These are phyloP conservation scores for Stylophora pistillata DNA, from an alignment of 64 coral and sea anemone genomes.

Conservation along the genomic window DNA sequence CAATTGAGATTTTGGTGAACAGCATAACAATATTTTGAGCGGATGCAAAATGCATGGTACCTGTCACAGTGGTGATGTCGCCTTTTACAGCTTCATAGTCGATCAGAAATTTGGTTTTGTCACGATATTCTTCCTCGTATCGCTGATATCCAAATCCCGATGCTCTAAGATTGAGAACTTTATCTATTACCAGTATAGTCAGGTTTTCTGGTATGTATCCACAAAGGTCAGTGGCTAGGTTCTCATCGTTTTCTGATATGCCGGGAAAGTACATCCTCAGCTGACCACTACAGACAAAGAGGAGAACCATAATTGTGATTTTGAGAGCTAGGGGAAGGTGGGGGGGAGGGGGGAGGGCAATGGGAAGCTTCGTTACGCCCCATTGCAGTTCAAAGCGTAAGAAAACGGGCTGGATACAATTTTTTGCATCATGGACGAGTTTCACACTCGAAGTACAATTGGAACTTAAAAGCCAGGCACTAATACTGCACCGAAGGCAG, in stretches of 20 bases:
- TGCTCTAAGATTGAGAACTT: background rate
- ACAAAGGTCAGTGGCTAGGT: background rate
- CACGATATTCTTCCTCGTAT: background rate
- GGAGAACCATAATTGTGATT: background rate
- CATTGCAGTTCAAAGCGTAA: no score
- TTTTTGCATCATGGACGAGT: no score
- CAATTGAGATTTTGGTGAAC: no score
- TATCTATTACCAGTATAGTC: constrained; percentile 5
- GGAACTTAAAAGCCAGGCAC: no score
- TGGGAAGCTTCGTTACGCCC: no score
- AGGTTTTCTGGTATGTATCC: background rate
- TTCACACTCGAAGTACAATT: no score
- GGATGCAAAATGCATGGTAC: background rate
- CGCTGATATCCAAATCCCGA: background rate
- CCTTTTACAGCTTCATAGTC: background rate
- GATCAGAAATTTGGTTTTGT: background rate
- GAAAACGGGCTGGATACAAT: no score
- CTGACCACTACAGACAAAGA: background rate
- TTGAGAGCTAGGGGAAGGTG: no score
- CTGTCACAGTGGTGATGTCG: background rate
- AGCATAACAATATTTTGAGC: no score
- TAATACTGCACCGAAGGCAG: no score
- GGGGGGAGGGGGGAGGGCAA: no score
- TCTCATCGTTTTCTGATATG: background rate
- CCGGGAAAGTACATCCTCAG: background rate